Evolutionary conservation across 2,113 vertebrate species (phyloP), one percentile per base, ranked within the genome.

Genomic region (Actenoides lindsayi): DNA sequence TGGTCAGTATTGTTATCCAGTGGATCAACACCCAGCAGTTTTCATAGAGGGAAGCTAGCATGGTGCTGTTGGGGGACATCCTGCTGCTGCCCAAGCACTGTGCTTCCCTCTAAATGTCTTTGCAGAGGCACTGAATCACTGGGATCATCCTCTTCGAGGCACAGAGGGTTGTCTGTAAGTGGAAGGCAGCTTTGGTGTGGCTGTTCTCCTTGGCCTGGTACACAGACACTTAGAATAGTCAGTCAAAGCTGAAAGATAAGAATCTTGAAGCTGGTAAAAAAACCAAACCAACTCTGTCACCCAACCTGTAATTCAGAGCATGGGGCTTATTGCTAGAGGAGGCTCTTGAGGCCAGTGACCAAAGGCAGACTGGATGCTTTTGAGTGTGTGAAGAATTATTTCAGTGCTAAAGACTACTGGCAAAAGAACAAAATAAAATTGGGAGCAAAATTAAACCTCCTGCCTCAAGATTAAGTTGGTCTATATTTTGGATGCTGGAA

Each of bases 81-180:
- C 6, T 0, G 1, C 33, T 65, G 65, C 53, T 60, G 51, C 30
- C 25, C 25, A 41, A 35, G 16, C 20, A 41, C 37, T 0, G 1
- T 73, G 30, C n/a, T 74, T 15, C 27, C n/a, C 53, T 74, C 53
- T 62, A 21, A 68, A 63, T 42, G 19, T 2, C 1, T 80, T 62
- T 74, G 65, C 1, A 2, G 50, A 44, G 19, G 20, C n/a, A 31
- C 79, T 67, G n/a, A 48, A 62, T 17, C 31, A 12, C 14, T 17
- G 30, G 25, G 10, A 33, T 84, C 2, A 1, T 42, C 16, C 27
- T 62, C 27, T 17, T 17, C 4, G 10, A 69, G 51, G 37, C 33
- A 64, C 3, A 31, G 48, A 25, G 27, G 63, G 19, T 17, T 33
- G n/a, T 48, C 23, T 56, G 73, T 51, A 60, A 67, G 65, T 5